Evolutionary conservation across 2,113 vertebrate species (phyloP), one percentile per base, ranked within the genome.

Genomic region (Bubo blakistoni): DNA sequence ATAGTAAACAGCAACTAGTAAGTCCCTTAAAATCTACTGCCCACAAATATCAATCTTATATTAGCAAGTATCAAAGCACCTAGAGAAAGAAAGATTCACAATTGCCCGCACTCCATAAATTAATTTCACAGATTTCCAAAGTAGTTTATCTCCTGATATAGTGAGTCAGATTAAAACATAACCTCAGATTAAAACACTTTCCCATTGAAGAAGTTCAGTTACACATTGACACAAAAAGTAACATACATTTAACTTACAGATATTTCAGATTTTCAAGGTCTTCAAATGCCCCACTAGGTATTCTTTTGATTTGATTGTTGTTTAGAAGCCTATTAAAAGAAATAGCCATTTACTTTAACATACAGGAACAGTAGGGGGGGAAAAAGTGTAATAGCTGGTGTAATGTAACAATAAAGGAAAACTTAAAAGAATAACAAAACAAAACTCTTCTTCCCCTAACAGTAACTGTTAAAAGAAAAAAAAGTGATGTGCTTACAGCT

Each of bases 211-310:
- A 62, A 42, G 19, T 27, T 82, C 32, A 67, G 13, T 69, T 66
- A 58, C 20, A 74, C 17, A 84, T 25, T 80, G n/a, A 86, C 62
- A 14, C 13, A 95, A 81, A 91, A 93, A 81, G 15, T 22, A 3
- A 36, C 27, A 42, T 52, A 78, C 46, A 51, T 59, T 90, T 74
- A 65, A 99, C 99, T 99, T 98, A 99, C 99, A 99, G 99, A 98
- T 99, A 99, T 98, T 99, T 99, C 76, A 99, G 97, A 97, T 99
- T 99, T 98, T 99, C 99, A 97, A 99, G 96, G 97, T 99, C 99
- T 98, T 99, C 99, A 94, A 99, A 99, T 3, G 99, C 98, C 38
- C 98, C 98, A 46, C 98, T 98, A 42, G 99, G 99, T 91, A 99
- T 98, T 97, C 98, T 98, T 98, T 98, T 98, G 96, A 99, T 99